phyloP scores from a whole-genome alignment of 2,113 vertebrate genomes.

The Sinosuthora webbiana region DNA sequence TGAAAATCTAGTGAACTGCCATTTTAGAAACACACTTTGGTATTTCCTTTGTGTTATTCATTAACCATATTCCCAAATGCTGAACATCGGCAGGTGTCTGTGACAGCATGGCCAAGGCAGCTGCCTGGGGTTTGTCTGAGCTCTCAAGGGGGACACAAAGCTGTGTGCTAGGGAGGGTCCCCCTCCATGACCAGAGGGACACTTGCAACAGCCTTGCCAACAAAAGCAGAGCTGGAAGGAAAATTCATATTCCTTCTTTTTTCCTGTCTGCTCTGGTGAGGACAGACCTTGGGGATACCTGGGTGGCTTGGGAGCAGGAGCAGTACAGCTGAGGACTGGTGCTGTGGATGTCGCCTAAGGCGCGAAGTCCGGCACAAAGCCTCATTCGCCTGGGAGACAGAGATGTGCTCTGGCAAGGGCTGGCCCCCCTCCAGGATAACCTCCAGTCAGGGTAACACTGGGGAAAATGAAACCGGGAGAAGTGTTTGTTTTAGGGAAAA shows the following conservation, averaged over 20 bases:
- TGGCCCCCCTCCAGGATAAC: fast-evolving
- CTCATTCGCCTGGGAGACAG: background rate
- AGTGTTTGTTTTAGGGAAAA: background rate
- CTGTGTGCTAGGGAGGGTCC: background rate
- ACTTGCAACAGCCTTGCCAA: background rate
- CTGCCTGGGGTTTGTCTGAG: background rate
- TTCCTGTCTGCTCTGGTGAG: background rate
- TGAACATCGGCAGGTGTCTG: background rate
- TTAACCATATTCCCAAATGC: background rate
- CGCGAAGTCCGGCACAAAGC: fast-evolving
- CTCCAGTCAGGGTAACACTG: background rate
- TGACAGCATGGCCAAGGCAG: background rate
- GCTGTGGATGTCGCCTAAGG: fast-evolving
- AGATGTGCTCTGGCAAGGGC: fast-evolving
- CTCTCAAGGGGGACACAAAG: fast-evolving
- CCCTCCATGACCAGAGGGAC: background rate
- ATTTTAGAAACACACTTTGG: background rate
- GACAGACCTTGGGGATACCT: background rate
- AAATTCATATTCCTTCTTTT: background rate
- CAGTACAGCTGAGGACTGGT: fast-evolving
- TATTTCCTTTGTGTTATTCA: background rate
- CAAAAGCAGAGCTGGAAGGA: background rate
- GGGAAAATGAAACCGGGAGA: background rate
- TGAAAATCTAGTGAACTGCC: background rate
- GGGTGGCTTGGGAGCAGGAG: background rate